A percentile compares a stretch with the other conserved stretches of the same genome.
phyloP scores from a whole-genome alignment of 2,113 vertebrate species.

The Prochilodus magdalenae region DNA sequence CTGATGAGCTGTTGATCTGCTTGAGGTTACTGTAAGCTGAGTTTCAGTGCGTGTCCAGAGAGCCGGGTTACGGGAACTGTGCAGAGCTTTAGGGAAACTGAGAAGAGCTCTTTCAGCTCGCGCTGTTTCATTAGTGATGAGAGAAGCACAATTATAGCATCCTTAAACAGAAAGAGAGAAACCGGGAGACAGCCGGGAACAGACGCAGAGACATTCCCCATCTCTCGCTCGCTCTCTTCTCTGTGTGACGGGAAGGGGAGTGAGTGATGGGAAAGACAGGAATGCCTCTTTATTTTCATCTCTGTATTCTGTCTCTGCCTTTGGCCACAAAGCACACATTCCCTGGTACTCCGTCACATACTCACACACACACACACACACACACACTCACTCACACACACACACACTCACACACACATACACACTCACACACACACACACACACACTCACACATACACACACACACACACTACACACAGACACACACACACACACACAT shows the following conservation, averaged over 20 bases:
- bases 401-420: too few species aligned
- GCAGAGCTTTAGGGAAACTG: background rate
- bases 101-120: background rate
- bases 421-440: too few species aligned
- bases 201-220: background rate
- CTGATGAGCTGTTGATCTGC: background rate
- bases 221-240: background rate
- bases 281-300: slow-evolving; percentile 20
- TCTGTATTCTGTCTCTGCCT: background rate
- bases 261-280: slow-evolving; percentile 15
- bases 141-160: background rate
- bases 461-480: too few species aligned
- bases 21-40: background rate
- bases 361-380: slow-evolving; percentile 5
- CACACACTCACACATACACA: too few species aligned
- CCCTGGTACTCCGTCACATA: background rate
- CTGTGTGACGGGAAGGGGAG: background rate
- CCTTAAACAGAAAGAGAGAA: background rate
- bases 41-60: background rate
- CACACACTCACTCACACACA: background rate
- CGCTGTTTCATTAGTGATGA: background rate
- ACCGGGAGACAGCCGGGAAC: too few species aligned
- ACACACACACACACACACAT: too few species aligned
- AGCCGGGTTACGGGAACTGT: background rate
- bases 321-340: slow-evolving; percentile 16